These are phyloP conservation scores for Lottia gigantea DNA, from an alignment of 2,888 invertebrate genomes.

Conservation along the genomic window DNA sequence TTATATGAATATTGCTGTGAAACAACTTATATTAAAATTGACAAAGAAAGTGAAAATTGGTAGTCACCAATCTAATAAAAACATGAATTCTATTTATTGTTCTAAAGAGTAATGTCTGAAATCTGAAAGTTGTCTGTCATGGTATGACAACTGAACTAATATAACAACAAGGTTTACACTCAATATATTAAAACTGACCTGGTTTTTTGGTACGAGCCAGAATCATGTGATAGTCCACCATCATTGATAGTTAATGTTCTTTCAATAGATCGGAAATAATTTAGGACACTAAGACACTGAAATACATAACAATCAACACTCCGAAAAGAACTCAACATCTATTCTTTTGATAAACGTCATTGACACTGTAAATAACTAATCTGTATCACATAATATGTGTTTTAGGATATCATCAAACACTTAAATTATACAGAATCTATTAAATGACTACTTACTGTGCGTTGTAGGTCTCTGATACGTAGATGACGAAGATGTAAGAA, in stretches of 20 bases:
- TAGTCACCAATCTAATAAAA: no score
- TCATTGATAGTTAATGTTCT: conserved; percentile 68
- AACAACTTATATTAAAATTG: no score
- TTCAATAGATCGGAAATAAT: conserved; percentile 68
- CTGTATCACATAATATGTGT: background rate
- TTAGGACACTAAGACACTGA: conserved; percentile 63
- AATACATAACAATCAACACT: conserved; percentile 23
- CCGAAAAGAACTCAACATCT: no score
- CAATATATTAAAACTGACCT: conserved; percentile 39
- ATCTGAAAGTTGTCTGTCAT: background rate
- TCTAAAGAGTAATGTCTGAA: background rate
- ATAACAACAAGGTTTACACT: background rate
- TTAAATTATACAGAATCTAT: no score
- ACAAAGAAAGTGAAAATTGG: no score
- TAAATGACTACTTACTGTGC: conserved; percentile 54
- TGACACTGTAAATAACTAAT: no score
- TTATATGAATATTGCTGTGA: no score
- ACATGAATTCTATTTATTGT: no score
- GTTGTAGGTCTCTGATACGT: conserved; percentile 64
- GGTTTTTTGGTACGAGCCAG: conserved; percentile 43
- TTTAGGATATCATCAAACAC: no score
- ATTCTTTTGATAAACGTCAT: no score
- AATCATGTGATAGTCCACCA: conserved; percentile 62
- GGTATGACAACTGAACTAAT: background rate
- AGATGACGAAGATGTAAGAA: conserved; percentile 66